Evolutionary conservation across 2,888 invertebrate species (phyloP).

Genomic region (Zhuqinia jingwanae): DNA sequence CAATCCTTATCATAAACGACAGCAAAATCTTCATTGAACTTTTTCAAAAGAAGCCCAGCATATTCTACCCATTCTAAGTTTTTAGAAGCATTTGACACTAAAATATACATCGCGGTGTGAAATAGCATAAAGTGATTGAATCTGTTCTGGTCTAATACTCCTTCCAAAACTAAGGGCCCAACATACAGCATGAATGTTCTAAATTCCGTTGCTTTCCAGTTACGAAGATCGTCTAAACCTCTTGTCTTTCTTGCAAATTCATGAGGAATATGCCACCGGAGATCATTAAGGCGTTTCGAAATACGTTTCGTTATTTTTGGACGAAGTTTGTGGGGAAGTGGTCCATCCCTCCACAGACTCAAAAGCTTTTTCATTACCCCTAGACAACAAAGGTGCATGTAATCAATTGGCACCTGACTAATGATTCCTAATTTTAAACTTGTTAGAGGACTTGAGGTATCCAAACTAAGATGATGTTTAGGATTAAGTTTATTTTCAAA

Average conservation of each 20-base stretch:
- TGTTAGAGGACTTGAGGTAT: constrained; percentile 76
- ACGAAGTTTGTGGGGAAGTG: constrained; percentile 1
- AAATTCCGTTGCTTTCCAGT: constrained; percentile 68
- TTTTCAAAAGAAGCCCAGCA: constrained; percentile 73
- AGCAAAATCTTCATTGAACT: constrained; percentile 76
- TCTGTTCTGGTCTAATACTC: constrained; percentile 3
- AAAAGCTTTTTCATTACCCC: constrained; percentile 79
- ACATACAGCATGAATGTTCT: constrained; percentile 55
- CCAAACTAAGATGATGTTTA: constrained; percentile 52
- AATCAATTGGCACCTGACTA: constrained; percentile 79
- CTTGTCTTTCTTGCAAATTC: constrained; percentile 53
- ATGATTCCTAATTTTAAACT: constrained; percentile 78
- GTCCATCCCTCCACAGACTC: constrained; percentile 78
- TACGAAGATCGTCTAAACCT: constrained; percentile 2
- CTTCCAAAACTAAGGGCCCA: constrained; percentile 34
- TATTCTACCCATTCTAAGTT: constrained; percentile 62
- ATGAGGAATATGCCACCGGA: constrained; percentile 1
- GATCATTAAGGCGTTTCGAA: neutral
- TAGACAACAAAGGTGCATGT: constrained; percentile 80
- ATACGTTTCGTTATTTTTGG: neutral
- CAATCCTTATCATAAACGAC: constrained; percentile 75
- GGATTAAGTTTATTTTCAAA: constrained; percentile 67
- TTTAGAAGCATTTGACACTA: neutral
- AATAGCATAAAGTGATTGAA: constrained; percentile 58
- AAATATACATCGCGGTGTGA: constrained; percentile 60